phyloP scores from a whole-genome alignment of 1,140 invertebrate genomes.

The Aricia agestis region DNA sequence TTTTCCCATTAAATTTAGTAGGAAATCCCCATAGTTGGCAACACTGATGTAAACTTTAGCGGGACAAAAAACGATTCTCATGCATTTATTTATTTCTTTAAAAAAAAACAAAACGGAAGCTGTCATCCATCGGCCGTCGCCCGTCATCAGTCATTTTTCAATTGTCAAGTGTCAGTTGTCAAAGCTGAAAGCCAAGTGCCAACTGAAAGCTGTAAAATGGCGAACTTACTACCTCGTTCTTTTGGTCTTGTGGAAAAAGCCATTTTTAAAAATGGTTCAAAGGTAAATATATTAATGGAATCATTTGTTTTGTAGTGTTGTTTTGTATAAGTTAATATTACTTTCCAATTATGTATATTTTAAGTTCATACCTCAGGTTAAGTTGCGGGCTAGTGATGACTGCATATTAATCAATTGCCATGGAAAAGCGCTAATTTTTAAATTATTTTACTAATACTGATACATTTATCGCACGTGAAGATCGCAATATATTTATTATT shows the following conservation, averaged over 20 bases:
- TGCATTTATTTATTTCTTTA: too few relatives aligned
- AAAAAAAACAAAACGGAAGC: not conserved
- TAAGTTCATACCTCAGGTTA: not conserved
- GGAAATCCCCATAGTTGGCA: too few relatives aligned
- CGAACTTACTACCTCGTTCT: conserved; percentile 81
- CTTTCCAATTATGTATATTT: not conserved
- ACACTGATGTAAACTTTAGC: too few relatives aligned
- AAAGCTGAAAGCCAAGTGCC: too few relatives aligned
- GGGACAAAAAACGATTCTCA: too few relatives aligned
- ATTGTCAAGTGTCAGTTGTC: not conserved
- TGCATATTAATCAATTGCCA: not conserved
- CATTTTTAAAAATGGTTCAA: conserved; percentile 78
- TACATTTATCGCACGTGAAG: not conserved
- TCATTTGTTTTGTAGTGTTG: not conserved
- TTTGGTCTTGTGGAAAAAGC: conserved; percentile 79
- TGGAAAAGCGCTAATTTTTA: conserved; percentile 29
- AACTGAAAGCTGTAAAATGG: conserved; percentile 82
- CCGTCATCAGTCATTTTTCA: conserved; percentile 1
- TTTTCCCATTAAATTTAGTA: too few relatives aligned
- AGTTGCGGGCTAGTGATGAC: not conserved
- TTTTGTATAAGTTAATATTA: not conserved
- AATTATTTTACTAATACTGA: conserved; percentile 21
- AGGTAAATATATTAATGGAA: conserved; percentile 72
- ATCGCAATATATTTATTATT: conserved; percentile 18
- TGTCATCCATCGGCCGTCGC: too few relatives aligned